These are phyloP conservation scores for Leptoclinus maculatus DNA, from an alignment of 2,797 vertebrate genomes.

Conservation along the genomic window DNA sequence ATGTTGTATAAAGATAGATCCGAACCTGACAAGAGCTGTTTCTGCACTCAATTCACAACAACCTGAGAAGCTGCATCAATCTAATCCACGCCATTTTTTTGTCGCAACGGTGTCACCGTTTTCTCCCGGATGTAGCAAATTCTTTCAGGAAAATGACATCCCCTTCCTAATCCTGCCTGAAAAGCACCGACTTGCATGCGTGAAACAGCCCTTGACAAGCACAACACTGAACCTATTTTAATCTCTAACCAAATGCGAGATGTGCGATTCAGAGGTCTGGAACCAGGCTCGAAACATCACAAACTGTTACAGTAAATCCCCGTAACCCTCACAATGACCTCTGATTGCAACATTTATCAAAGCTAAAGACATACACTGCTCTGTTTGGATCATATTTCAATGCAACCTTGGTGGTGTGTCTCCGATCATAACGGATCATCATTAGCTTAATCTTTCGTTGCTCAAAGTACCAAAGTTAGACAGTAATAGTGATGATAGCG, in stretches of 20 bases:
- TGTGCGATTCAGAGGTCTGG: slow-evolving; percentile 3
- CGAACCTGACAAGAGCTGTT: background rate
- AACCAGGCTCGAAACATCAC: background rate
- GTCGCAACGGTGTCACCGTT: background rate
- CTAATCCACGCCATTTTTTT: background rate
- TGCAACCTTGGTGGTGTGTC: slow-evolving; percentile 22
- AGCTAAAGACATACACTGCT: slow-evolving; percentile 2
- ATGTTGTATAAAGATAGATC: background rate
- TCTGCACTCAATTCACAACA: background rate
- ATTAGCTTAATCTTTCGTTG: slow-evolving; percentile 48
- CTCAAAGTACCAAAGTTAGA: slow-evolving; percentile 29
- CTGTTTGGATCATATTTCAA: slow-evolving; percentile 27
- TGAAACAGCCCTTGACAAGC: background rate
- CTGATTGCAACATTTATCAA: slow-evolving; percentile 14
- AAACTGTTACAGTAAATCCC: background rate
- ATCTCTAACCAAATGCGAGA: background rate
- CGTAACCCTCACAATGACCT: background rate
- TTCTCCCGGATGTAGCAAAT: background rate
- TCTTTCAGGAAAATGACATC: background rate
- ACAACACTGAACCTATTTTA: background rate
- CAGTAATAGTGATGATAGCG: slow-evolving; percentile 18
- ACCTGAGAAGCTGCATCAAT: background rate
- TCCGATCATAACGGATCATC: slow-evolving; percentile 38
- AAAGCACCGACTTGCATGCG: background rate
- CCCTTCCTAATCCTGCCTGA: slow-evolving; percentile 5